phyloP scores from a whole-genome alignment of 2,113 vertebrate genomes.

The Vombatus ursinus region DNA sequence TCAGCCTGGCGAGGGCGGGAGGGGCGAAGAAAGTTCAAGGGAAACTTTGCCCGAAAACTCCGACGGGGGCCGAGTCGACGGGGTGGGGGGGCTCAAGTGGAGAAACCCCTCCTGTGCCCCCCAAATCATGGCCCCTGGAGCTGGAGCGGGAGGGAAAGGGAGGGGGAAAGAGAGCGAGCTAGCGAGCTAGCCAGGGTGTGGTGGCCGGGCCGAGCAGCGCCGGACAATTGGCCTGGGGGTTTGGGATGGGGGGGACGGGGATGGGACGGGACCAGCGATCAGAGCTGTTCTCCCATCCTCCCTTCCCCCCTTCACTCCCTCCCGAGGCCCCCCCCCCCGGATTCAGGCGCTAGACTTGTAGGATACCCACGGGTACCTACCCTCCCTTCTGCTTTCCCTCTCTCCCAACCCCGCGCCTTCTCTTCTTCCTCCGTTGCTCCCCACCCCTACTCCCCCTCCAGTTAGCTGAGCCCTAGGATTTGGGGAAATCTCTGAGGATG shows the following conservation, averaged over 20 bases:
- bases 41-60: constrained; percentile 75
- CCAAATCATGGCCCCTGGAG: background rate
- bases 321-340: background rate
- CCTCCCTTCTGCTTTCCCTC: background rate
- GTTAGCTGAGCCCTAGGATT: background rate
- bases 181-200: constrained; percentile 31
- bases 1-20: background rate
- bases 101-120: constrained; percentile 61
- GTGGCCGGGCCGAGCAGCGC: constrained; percentile 44
- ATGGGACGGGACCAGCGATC: background rate
- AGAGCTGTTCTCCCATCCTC: constrained; percentile 20
- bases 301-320: background rate
- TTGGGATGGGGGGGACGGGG: constrained; percentile 55
- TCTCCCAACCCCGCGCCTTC: background rate
- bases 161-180: background rate
- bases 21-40: constrained; percentile 69
- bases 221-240: constrained; percentile 45
- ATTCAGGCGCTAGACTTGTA: background rate
- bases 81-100: constrained; percentile 49
- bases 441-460: background rate
- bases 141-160: background rate
- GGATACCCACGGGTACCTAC: background rate
- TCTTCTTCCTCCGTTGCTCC: background rate
- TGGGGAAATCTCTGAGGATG: constrained; percentile 66
- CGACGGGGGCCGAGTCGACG: constrained; percentile 47